Evolutionary conservation across 1,140 invertebrate species (phyloP).

Genomic region (Zaprionus capensis): DNA sequence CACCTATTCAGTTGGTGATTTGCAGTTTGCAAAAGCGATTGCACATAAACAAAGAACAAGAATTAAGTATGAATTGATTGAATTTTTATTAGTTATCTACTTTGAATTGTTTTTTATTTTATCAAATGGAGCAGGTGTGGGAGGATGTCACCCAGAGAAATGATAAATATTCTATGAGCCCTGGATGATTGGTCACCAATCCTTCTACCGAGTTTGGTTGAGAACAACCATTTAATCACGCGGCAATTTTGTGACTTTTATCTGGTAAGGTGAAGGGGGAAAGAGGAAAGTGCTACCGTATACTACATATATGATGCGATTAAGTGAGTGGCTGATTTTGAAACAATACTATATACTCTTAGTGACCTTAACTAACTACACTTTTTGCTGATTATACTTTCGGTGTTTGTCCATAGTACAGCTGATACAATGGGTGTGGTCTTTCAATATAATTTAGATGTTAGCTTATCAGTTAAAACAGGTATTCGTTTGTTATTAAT

Average conservation of each 20-base stretch:
- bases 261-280: background rate
- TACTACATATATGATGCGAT: background rate
- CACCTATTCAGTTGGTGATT: conserved; percentile 58
- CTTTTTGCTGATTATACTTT: background rate
- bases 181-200: conserved; percentile 22
- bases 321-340: background rate
- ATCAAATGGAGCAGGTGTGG: conserved; percentile 29
- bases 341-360: background rate
- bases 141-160: conserved; percentile 10
- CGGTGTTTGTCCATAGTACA: background rate
- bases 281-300: background rate
- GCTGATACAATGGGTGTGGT: background rate
- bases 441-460: background rate
- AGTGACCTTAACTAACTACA: conserved; percentile 1
- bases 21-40: conserved; percentile 63
- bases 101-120: conserved; percentile 19
- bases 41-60: conserved; percentile 72
- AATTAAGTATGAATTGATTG: conserved; percentile 60
- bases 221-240: background rate
- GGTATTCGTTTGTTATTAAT: background rate
- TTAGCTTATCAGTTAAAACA: background rate
- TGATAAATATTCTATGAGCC: conserved; percentile 28
- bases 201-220: background rate
- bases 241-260: background rate
- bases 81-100: conserved; percentile 29